Evolutionary conservation across 2,888 invertebrate genomes (phyloP).

Genomic region (Chrysodeixis includens): DNA sequence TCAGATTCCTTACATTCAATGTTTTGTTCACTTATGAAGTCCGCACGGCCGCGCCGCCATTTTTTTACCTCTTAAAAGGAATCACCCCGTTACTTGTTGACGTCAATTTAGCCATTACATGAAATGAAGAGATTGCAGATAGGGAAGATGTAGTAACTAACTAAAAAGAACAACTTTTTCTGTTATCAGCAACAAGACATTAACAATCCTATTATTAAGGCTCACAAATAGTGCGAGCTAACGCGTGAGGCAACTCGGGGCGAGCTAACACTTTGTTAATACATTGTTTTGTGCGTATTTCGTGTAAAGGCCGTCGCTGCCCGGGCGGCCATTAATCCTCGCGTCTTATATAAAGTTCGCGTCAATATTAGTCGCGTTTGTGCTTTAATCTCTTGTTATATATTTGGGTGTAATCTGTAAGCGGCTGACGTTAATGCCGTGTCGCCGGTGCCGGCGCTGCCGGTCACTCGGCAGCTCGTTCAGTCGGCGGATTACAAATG

Average conservation of each 20-base stretch:
- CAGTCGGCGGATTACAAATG: background rate
- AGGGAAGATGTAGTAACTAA: background rate
- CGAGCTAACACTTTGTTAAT: background rate
- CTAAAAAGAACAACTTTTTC: too few relatives aligned
- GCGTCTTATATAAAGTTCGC: background rate
- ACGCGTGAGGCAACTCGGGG: background rate
- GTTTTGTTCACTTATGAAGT: slow-evolving; percentile 18
- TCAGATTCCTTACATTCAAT: slow-evolving; percentile 14
- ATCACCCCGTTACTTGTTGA: slow-evolving; percentile 29
- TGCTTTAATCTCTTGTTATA: slow-evolving; percentile 7
- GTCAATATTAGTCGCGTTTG: slow-evolving; percentile 5
- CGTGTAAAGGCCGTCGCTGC: background rate
- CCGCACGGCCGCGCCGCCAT: slow-evolving; percentile 5
- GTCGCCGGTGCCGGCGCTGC: background rate
- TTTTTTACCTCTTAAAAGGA: slow-evolving; percentile 14
- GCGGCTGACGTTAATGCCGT: background rate
- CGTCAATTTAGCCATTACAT: background rate
- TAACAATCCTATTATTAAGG: too few relatives aligned
- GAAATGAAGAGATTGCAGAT: background rate
- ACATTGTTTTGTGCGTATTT: background rate
- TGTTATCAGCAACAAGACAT: too few relatives aligned
- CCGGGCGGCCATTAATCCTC: slow-evolving; percentile 6
- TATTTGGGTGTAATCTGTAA: slow-evolving; percentile 2
- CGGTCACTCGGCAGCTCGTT: background rate
- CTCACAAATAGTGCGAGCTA: background rate